Evolutionary conservation across 2,888 invertebrate genomes (phyloP), one percentile per base, ranked within the genome.

Genomic region (Volucella inanis): DNA sequence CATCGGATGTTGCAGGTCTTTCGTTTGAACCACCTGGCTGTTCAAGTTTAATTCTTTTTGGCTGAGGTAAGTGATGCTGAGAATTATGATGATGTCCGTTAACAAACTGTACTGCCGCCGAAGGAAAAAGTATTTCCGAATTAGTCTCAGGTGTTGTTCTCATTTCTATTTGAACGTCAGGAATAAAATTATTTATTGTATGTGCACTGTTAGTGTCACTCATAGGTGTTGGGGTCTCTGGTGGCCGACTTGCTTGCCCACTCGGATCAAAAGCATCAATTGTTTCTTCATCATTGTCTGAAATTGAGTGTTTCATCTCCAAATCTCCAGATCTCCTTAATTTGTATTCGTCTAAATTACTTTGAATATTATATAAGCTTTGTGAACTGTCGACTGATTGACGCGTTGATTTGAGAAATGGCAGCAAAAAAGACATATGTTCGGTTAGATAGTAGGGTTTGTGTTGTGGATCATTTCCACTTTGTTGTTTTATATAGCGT

Each of bases 371-470:
- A 15, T 68, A 87, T n/a, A 62, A 90, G 88, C 87, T 90, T 88
- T 15, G 90, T 88, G 78, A 89, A 87, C 75, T 79, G 41, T 91
- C 91, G 38, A 90, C 49, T 1, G 90, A 90, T 47, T 91, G 90
- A 1, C 91, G 89, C n/a, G 90, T 89, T 2, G 91, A 91, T 87
- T 92, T 92, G 0, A 92, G 89, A 67, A 91, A 92, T 11, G 92
- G 92, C 86, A 92, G 71, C 14, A 92, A 87, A 85, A 92, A 93
- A 11, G 90, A 89, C 91, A 93, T 92, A 72, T 92, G 91, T 61
- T 92, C 92, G 31, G 92, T 91, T 31, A 93, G 88, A 84, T 93
- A 93, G 81, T 93, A 93, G 1, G 93, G 92, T 72, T 92, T 92
- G 74, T 91, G 92, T 79, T 91, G 91, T 6, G 91, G 91, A 87